phyloP scores from a whole-genome alignment of 1,140 invertebrate genomes.

The Brachionus plicatilis region DNA sequence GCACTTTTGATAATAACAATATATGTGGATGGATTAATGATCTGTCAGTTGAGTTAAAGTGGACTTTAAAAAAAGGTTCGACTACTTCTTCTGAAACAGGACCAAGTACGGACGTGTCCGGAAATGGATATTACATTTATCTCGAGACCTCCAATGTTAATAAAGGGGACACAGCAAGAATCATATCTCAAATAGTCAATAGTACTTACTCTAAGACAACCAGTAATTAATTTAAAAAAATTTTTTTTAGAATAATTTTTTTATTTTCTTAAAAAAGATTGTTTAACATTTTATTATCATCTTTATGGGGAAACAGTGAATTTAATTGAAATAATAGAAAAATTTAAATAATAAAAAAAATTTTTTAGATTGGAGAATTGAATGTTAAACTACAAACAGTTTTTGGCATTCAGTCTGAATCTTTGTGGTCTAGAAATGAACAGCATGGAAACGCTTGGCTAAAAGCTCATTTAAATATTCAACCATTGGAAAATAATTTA shows the following conservation, averaged over 20 bases:
- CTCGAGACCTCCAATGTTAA: neutral
- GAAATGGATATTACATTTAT: conserved; percentile 64
- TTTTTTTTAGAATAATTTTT: neutral
- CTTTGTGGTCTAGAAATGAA: neutral
- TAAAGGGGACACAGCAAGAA: conserved; percentile 11
- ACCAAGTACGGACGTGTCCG: conserved; percentile 69
- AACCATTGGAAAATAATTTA: neutral
- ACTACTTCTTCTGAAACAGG: conserved; percentile 63
- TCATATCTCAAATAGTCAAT: conserved; percentile 52
- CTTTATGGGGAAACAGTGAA: conserved; percentile 16
- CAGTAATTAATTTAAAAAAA: neutral
- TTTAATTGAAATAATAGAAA: no score
- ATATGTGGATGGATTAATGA: conserved; percentile 50
- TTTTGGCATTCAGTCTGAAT: neutral
- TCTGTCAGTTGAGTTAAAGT: conserved; percentile 47
- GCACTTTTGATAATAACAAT: conserved; percentile 43
- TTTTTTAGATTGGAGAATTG: neutral
- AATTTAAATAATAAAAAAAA: no score
- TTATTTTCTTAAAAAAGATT: neutral
- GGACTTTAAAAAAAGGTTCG: conserved; percentile 44
- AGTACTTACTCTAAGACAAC: neutral
- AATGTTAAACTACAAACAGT: neutral
- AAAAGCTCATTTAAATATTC: conserved; percentile 5
- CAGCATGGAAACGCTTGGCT: conserved; percentile 15
- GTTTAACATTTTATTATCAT: conserved; percentile 8